A percentile compares a stretch with the other conserved stretches of the same genome.
Conservation (phyloP, 2,888 invertebrate species). For the Byasa hedistus region DNA sequence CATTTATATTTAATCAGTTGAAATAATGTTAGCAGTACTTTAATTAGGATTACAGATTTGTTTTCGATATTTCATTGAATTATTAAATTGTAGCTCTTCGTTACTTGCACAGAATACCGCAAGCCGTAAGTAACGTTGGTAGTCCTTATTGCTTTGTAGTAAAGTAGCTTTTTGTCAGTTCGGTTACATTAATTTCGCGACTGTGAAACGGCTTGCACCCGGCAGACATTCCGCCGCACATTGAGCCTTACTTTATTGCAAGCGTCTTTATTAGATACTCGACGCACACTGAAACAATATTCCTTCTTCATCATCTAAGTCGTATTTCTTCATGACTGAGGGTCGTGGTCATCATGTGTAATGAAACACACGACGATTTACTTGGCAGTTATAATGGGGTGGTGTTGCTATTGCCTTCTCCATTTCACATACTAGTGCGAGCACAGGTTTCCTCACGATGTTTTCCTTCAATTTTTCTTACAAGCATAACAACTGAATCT, state of each 20-base stretch:
- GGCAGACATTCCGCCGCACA: slow-evolving; percentile 29
- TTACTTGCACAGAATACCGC: slow-evolving; percentile 12
- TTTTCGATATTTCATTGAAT: slow-evolving; percentile 21
- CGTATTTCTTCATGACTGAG: no score
- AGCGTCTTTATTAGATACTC: slow-evolving; percentile 23
- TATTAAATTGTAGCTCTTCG: slow-evolving; percentile 21
- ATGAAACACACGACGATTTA: no score
- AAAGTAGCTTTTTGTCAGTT: slow-evolving; percentile 17
- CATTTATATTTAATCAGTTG: background rate
- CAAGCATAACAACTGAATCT: no score
- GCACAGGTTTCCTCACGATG: no score
- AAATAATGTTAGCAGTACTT: background rate
- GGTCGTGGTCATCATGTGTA: no score
- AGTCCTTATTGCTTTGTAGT: slow-evolving; percentile 3
- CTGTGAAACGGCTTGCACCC: slow-evolving; percentile 20
- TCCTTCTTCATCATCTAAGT: no score
- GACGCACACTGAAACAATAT: slow-evolving; percentile 14
- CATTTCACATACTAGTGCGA: no score
- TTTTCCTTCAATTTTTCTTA: no score
- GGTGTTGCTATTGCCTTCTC: no score
- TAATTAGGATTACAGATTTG: slow-evolving; percentile 15
- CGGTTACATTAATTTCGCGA: slow-evolving; percentile 9
- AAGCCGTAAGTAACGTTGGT: background rate
- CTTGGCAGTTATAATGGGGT: no score
- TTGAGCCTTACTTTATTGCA: slow-evolving; percentile 29